Evolutionary conservation across 2,888 invertebrate species (phyloP).

Genomic region (Acanthosepion pharaonis): DNA sequence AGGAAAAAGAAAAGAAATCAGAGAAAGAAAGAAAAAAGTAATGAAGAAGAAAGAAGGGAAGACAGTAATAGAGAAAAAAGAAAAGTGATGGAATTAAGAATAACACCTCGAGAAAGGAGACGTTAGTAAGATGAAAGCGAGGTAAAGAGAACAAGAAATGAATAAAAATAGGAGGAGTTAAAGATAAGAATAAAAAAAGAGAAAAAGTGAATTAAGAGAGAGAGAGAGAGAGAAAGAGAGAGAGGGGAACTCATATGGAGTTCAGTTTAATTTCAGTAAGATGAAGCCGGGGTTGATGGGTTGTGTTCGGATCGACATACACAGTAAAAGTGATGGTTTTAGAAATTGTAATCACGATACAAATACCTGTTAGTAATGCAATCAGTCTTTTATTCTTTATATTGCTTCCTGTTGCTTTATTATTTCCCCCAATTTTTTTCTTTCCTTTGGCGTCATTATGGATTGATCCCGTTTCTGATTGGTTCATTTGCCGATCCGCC

Average conservation of each 20-base stretch:
- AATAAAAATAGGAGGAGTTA: background rate
- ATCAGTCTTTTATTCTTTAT: no score
- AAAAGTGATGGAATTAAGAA: background rate
- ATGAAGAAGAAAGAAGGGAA: background rate
- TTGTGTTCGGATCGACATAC: no score
- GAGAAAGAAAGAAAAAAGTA: background rate
- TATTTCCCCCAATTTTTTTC: no score
- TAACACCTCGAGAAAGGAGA: background rate
- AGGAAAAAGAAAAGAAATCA: background rate
- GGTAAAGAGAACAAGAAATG: background rate
- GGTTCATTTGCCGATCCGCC: no score
- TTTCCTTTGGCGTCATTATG: no score
- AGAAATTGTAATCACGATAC: no score
- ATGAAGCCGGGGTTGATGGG: no score
- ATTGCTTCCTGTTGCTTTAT: no score
- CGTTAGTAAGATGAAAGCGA: background rate
- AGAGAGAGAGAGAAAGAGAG: background rate
- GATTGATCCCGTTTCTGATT: no score
- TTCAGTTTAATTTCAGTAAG: no score
- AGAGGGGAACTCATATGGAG: background rate
- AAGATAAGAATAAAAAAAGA: background rate
- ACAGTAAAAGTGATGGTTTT: no score
- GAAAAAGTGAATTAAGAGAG: background rate
- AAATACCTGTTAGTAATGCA: no score
- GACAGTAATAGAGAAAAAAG: conserved; percentile 11